Conservation (phyloP, 1,140 invertebrate species). For the Plectrocnemia conspersa region DNA sequence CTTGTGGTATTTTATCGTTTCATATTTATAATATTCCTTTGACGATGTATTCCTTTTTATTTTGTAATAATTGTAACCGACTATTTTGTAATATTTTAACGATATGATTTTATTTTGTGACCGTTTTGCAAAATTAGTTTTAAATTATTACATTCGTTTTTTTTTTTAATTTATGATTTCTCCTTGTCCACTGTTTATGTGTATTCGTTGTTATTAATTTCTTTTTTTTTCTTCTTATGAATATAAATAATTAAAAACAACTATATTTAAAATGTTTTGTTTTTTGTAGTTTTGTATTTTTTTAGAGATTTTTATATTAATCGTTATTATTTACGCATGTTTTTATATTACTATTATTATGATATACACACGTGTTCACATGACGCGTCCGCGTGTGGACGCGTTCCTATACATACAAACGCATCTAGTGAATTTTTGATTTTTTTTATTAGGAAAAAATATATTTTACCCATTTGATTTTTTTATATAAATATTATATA, state of each 20-base stretch:
- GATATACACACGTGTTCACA: not conserved
- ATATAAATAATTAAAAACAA: not conserved
- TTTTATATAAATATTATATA: slow-evolving; percentile 26
- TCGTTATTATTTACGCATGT: slow-evolving; percentile 4
- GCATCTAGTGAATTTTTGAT: slow-evolving; percentile 17
- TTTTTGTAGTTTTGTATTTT: slow-evolving; percentile 29
- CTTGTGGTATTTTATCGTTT: no score
- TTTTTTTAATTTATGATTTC: no score
- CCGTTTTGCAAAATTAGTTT: no score
- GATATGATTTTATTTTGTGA: no score
- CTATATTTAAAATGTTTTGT: slow-evolving; percentile 20
- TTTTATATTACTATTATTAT: not conserved
- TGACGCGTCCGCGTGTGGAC: not conserved
- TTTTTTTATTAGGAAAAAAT: slow-evolving; percentile 25
- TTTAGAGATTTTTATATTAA: slow-evolving; percentile 21
- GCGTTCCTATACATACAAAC: no score
- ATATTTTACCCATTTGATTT: slow-evolving; percentile 22
- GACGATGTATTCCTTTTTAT: no score
- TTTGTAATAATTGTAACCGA: no score
- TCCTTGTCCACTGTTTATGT: no score
- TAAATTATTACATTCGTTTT: no score
- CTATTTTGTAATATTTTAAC: no score
- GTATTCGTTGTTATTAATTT: slow-evolving; percentile 23
- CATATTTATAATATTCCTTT: no score
- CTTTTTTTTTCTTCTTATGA: no score